phyloP scores from a whole-genome alignment of 2,797 vertebrate genomes.

The Propithecus perrieri region DNA sequence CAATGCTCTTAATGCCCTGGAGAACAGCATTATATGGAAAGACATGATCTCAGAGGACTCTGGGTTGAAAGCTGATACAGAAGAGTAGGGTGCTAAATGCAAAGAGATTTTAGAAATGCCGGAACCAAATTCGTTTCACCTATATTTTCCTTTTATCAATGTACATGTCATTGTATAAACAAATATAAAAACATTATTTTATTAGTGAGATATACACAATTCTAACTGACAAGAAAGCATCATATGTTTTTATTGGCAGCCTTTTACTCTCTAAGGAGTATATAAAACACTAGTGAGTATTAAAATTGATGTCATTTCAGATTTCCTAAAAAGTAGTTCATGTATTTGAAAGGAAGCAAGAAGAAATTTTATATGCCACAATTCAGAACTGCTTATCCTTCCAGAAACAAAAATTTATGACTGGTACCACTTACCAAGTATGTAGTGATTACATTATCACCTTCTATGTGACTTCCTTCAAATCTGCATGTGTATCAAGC shows the following conservation, averaged over 20 bases:
- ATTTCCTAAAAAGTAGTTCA: not conserved
- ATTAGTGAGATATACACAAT: not conserved
- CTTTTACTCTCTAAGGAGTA: not conserved
- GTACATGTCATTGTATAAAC: not conserved
- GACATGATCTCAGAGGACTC: not conserved
- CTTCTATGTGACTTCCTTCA: not conserved
- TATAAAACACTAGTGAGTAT: not conserved
- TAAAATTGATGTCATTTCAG: not conserved
- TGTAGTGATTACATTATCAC: not conserved
- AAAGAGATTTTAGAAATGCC: not conserved
- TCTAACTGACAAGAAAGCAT: not conserved
- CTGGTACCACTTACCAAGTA: not conserved
- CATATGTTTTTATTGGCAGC: not conserved
- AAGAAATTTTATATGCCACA: not conserved
- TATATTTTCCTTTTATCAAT: not conserved
- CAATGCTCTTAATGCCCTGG: not conserved
- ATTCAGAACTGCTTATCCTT: not conserved
- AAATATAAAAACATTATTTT: not conserved
- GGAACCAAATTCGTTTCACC: not conserved
- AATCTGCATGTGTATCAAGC: not conserved
- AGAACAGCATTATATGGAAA: not conserved
- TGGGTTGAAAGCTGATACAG: not conserved
- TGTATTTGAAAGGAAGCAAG: not conserved
- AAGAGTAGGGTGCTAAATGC: not conserved
- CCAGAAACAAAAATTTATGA: not conserved